A percentile compares a stretch with the other conserved stretches of the same genome.
phyloP scores from a whole-genome alignment of 2,888 invertebrate species.

The Reticulitermes lucifugus region DNA sequence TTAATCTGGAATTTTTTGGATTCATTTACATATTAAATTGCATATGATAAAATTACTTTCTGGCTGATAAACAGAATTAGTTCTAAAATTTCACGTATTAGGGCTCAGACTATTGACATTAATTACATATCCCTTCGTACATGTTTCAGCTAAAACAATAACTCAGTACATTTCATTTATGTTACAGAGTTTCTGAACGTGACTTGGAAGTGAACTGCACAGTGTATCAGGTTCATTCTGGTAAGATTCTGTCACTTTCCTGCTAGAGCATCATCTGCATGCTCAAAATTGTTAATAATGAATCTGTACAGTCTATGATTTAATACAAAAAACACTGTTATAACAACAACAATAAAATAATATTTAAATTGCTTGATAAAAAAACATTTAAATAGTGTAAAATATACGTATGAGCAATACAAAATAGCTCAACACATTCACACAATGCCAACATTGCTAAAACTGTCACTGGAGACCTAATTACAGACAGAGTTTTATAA shows the following conservation, averaged over 20 bases:
- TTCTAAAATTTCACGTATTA: too few relatives aligned
- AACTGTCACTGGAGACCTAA: slow-evolving; percentile 18
- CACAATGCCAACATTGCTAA: neutral
- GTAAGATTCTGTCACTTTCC: neutral
- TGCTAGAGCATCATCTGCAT: neutral
- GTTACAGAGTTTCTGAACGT: too few relatives aligned
- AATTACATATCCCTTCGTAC: too few relatives aligned
- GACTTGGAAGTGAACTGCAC: too few relatives aligned
- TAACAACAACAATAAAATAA: slow-evolving; percentile 20
- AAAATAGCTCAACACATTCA: slow-evolving; percentile 14
- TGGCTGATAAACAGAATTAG: too few relatives aligned
- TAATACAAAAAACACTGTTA: slow-evolving; percentile 17
- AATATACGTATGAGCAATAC: slow-evolving; percentile 17
- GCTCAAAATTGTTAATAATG: neutral
- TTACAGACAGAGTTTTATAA: neutral
- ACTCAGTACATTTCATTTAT: too few relatives aligned
- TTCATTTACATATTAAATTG: too few relatives aligned
- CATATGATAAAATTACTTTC: too few relatives aligned
- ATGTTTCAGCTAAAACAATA: too few relatives aligned
- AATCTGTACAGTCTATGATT: slow-evolving; percentile 19
- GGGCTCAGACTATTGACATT: too few relatives aligned
- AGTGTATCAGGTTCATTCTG: neutral
- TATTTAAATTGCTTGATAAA: neutral
- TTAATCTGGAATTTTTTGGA: too few relatives aligned
- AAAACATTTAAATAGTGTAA: slow-evolving; percentile 17